A percentile compares a stretch with the other conserved stretches of the same genome.
Evolutionary conservation across 2,888 invertebrate genomes (phyloP).

Genomic region (Caenorhabditis macrosperma): DNA sequence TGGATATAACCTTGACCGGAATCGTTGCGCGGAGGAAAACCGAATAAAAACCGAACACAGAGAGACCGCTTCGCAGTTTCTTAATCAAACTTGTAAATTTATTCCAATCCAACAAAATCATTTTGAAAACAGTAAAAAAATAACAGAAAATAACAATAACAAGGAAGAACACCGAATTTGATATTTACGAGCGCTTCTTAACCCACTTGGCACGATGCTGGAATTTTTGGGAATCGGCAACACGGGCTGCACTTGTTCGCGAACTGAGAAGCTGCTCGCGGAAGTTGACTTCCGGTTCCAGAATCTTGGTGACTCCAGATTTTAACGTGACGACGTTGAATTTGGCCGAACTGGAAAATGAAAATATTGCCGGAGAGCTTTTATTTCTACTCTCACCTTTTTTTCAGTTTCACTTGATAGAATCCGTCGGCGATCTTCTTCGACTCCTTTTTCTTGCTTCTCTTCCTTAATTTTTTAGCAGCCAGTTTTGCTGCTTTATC

Average conservation of each 20-base stretch:
- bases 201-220: constrained; percentile 45
- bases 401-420: constrained; percentile 49
- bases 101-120: too few relatives aligned
- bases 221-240: constrained; percentile 17
- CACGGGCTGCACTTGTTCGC: constrained; percentile 40
- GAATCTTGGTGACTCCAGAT: constrained; percentile 33
- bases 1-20: constrained; percentile 46
- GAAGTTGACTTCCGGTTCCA: constrained; percentile 49
- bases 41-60: constrained; percentile 4
- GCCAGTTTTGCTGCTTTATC: constrained; percentile 19
- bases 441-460: constrained; percentile 33
- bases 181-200: background rate
- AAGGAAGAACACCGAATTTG: background rate
- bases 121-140: background rate
- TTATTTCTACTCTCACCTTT: constrained; percentile 12
- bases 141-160: background rate
- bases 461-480: constrained; percentile 35
- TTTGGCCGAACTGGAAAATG: constrained; percentile 43
- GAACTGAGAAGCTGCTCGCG: constrained; percentile 48
- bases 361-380: background rate
- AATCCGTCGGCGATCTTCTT: constrained; percentile 46
- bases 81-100: too few relatives aligned
- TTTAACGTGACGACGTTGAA: constrained; percentile 56
- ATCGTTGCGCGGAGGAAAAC: constrained; percentile 17
- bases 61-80: too few relatives aligned